Conservation (phyloP, 2,797 vertebrate species). For the Pseudochaenichthys georgianus region DNA sequence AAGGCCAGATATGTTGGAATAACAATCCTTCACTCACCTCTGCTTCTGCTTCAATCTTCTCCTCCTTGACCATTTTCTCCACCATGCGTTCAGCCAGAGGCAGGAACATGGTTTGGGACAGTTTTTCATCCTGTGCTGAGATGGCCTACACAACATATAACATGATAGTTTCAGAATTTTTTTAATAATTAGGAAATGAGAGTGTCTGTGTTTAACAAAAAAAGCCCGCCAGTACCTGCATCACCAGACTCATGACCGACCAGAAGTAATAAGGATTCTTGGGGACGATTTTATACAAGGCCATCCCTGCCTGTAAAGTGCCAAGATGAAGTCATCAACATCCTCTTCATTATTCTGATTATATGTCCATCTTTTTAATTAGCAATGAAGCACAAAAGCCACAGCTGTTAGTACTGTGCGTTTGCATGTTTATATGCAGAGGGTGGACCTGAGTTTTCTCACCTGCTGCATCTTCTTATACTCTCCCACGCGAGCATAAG, state of each 20-base stretch:
- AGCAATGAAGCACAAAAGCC: constrained; percentile 12
- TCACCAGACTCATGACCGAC: constrained; percentile 99
- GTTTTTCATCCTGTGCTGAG: constrained; percentile 96
- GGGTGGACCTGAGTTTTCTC: constrained; percentile 8
- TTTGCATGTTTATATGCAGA: background rate
- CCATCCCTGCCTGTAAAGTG: constrained; percentile 93
- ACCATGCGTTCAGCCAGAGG: constrained; percentile 98
- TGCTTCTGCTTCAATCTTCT: constrained; percentile 98
- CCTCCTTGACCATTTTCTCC: constrained; percentile 99
- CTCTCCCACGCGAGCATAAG: constrained; percentile 96
- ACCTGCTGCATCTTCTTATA: constrained; percentile 99
- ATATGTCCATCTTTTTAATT: constrained; percentile 17
- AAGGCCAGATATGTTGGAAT: background rate
- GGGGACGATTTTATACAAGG: constrained; percentile 98
- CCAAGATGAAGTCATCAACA: constrained; percentile 25
- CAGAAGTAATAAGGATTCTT: constrained; percentile 99
- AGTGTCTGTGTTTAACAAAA: too few relatives aligned
- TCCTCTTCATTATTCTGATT: constrained; percentile 17
- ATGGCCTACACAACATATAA: constrained; percentile 87
- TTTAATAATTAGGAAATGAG: background rate
- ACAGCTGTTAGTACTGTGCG: constrained; percentile 2
- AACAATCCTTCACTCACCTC: constrained; percentile 85
- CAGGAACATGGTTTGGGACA: constrained; percentile 98
- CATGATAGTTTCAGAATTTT: background rate
- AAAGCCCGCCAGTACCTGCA: constrained; percentile 88